Percentiles rank a stretch among this genome's conserved stretches.
Evolutionary conservation across 1,140 invertebrate genomes (phyloP).

Genomic region (Sminthurides bifidus): DNA sequence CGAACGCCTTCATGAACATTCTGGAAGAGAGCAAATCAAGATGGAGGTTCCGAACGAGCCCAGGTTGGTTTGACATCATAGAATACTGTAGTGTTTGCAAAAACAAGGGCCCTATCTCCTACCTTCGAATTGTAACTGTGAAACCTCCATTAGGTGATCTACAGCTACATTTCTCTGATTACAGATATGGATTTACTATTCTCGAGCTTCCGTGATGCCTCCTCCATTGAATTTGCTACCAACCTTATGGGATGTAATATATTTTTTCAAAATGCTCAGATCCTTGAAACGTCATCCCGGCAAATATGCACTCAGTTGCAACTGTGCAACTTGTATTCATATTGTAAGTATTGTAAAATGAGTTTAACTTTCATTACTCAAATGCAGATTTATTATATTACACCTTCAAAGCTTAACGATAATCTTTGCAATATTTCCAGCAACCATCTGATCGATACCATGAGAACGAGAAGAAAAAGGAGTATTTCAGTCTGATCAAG

Average conservation of each 20-base stretch:
- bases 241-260: constrained; percentile 1
- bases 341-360: background rate
- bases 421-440: no score
- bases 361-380: no score
- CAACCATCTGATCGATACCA: no score
- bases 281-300: background rate
- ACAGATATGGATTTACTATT: constrained; percentile 2
- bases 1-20: background rate
- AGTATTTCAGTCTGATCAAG: background rate
- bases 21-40: background rate
- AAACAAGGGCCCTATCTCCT: no score
- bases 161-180: no score
- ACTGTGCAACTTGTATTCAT: background rate
- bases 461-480: background rate
- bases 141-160: no score
- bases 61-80: no score
- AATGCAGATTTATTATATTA: no score
- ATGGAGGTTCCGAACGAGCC: background rate
- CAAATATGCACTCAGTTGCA: background rate
- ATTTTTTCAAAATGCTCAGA: background rate
- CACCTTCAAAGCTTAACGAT: no score
- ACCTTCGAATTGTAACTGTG: no score
- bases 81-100: no score
- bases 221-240: constrained; percentile 7
- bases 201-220: background rate